phyloP scores from a whole-genome alignment of 2,113 vertebrate species.

The Perca fluviatilis region DNA sequence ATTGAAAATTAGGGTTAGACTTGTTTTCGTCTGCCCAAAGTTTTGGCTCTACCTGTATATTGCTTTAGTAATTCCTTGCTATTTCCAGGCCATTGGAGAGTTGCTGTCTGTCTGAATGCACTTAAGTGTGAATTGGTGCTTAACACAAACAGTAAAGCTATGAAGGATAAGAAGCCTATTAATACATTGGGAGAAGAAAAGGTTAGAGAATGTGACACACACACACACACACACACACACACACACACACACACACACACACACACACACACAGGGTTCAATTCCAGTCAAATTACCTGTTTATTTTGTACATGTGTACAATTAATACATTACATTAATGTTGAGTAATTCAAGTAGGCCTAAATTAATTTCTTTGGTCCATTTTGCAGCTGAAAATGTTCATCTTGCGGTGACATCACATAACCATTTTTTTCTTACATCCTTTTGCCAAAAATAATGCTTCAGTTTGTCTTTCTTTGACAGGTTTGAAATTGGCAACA shows the following conservation, averaged over 20 bases:
- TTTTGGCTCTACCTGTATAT: constrained; percentile 30
- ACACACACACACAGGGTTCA: too few species aligned
- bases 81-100: background rate
- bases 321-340: too few species aligned
- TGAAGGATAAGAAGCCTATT: background rate
- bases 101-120: background rate
- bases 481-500: constrained; percentile 54
- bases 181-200: background rate
- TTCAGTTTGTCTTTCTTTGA: constrained; percentile 41
- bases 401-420: constrained; percentile 6
- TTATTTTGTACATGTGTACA: too few species aligned
- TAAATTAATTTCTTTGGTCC: background rate
- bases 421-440: constrained; percentile 8
- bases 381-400: background rate
- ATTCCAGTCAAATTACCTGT: too few species aligned
- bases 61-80: constrained; percentile 13
- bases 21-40: constrained; percentile 29
- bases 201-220: background rate
- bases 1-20: constrained; percentile 59
- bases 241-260: too few species aligned
- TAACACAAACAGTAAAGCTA: background rate
- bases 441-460: constrained; percentile 8
- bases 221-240: too few species aligned
- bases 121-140: constrained; percentile 11
- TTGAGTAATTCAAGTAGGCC: too few species aligned